A percentile compares a stretch with the other conserved stretches of the same genome.
Evolutionary conservation across 2,797 vertebrate genomes (phyloP).

Genomic region (Siniperca scherzeri): DNA sequence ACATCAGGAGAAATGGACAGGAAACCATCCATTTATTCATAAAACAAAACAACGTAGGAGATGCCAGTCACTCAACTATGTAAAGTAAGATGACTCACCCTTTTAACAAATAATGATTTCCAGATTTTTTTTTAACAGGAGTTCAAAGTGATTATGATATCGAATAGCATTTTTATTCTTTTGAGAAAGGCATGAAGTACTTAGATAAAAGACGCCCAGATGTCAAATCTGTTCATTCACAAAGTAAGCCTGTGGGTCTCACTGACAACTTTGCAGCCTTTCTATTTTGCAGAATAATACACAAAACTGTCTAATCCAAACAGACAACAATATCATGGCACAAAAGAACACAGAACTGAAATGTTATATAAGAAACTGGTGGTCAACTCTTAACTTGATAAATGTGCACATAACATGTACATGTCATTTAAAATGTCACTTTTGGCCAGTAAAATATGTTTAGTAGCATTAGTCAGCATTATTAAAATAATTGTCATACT

Average conservation of each 20-base stretch:
- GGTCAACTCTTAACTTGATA: not conserved
- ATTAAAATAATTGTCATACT: not conserved
- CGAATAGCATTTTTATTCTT: conserved; percentile 51
- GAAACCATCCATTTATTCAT: conserved; percentile 76
- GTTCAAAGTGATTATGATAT: conserved; percentile 69
- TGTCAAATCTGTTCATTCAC: conserved; percentile 59
- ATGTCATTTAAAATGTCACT: not conserved
- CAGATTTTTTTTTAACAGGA: conserved; percentile 63
- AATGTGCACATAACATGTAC: not conserved
- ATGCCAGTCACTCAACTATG: conserved; percentile 71
- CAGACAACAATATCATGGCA: not conserved
- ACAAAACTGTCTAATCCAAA: conserved; percentile 9
- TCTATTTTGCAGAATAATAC: not conserved
- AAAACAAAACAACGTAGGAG: conserved; percentile 62
- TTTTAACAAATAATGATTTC: conserved; percentile 72
- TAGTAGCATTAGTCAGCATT: not conserved
- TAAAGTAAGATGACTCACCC: conserved; percentile 65
- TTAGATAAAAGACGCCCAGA: conserved; percentile 36
- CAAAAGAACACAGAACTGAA: not conserved
- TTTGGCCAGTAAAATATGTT: not conserved
- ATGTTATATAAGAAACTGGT: not conserved
- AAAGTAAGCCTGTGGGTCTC: conserved; percentile 28
- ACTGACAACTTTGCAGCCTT: not conserved
- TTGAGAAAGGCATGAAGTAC: conserved; percentile 20
- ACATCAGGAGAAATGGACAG: conserved; percentile 59